phyloP scores from a whole-genome alignment of 2,113 vertebrate species.

The Mionectes macconnelli region DNA sequence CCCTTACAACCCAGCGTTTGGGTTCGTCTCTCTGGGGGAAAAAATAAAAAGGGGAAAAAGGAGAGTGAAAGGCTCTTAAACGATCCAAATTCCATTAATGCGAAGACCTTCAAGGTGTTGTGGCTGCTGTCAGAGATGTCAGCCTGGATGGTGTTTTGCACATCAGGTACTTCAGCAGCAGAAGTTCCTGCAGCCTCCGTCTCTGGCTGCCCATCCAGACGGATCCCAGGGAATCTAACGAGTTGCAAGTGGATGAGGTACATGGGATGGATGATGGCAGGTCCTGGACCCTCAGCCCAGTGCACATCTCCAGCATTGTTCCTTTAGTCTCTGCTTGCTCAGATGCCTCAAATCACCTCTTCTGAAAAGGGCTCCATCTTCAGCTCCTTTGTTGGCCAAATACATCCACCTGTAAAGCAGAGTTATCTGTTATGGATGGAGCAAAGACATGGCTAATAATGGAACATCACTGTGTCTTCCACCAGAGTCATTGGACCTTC shows the following conservation, averaged over 20 bases:
- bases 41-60: not conserved
- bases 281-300: not conserved
- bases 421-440: not conserved
- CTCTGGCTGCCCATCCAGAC: rapidly evolving
- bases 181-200: not conserved
- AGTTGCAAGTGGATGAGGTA: rapidly evolving
- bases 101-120: not conserved
- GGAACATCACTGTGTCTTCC: rapidly evolving
- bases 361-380: not conserved
- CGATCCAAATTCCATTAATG: not conserved
- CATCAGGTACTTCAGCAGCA: not conserved
- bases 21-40: not conserved
- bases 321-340: not conserved
- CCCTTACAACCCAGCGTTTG: not conserved
- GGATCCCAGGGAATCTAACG: not conserved
- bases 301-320: not conserved
- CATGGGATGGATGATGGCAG: rapidly evolving
- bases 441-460: not conserved
- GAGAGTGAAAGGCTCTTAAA: rapidly evolving
- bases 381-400: not conserved
- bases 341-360: rapidly evolving
- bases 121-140: not conserved
- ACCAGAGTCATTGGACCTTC: not conserved
- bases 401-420: not conserved
- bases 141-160: not conserved